A percentile compares a stretch with the other conserved stretches of the same genome.
These are phyloP conservation scores for Sebastes cheni DNA, from an alignment of 2,797 vertebrate genomes.

Conservation along the genomic window DNA sequence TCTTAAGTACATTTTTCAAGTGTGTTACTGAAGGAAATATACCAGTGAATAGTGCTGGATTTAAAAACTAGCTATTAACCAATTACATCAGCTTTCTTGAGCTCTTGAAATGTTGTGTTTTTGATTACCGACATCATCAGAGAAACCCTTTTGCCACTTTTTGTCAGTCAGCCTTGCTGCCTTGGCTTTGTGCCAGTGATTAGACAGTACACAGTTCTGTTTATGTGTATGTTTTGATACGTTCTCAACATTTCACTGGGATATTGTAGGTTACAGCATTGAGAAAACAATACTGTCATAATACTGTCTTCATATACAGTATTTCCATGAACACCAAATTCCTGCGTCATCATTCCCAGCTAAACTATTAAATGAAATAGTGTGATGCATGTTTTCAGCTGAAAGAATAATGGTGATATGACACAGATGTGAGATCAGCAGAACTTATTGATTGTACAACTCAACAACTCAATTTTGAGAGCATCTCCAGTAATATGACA, in stretches of 20 bases:
- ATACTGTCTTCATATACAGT: background rate
- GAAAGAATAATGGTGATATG: background rate
- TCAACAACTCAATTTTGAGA: background rate
- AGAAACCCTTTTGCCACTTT: background rate
- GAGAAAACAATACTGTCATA: background rate
- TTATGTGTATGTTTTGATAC: background rate
- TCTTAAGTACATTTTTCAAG: background rate
- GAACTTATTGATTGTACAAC: background rate
- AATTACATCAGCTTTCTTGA: background rate
- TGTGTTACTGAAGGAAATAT: background rate
- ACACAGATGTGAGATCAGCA: slow-evolving; percentile 18
- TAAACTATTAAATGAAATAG: background rate
- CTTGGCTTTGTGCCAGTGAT: background rate
- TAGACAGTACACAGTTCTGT: background rate
- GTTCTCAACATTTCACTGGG: background rate
- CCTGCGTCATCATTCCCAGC: slow-evolving; percentile 1
- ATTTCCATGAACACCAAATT: background rate
- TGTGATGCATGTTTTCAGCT: background rate
- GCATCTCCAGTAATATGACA: slow-evolving; percentile 11
- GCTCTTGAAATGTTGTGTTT: background rate
- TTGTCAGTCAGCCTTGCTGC: background rate
- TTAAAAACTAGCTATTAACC: slow-evolving; percentile 23
- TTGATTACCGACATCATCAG: background rate
- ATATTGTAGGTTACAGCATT: background rate
- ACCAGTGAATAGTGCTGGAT: background rate